Evolutionary conservation across 2,113 vertebrate species (phyloP).

Genomic region (Menidia beryllina): DNA sequence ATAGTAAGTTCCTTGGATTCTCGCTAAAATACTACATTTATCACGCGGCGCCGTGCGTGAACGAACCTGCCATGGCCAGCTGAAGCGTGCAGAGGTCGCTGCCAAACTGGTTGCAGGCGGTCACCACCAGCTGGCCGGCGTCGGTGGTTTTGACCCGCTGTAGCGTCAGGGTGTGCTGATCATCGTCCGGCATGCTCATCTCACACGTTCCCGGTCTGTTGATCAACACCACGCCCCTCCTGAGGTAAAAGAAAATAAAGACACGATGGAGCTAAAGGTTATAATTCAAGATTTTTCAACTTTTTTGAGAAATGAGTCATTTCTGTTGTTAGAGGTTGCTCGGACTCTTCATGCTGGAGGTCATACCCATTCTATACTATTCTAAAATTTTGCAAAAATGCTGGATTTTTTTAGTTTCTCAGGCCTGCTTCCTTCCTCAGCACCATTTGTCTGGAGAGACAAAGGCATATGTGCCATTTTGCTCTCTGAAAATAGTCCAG

Average conservation of each 20-base stretch:
- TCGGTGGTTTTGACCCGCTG: conserved; percentile 82
- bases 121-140: conserved; percentile 85
- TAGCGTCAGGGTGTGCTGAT: conserved; percentile 89
- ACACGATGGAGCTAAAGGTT: not conserved
- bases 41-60: not conserved
- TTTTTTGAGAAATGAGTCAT: no score
- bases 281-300: not conserved
- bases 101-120: conserved; percentile 90
- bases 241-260: conserved; percentile 42
- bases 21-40: conserved; percentile 31
- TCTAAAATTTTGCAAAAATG: no score
- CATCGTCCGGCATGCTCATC: conserved; percentile 89
- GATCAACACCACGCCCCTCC: conserved; percentile 82
- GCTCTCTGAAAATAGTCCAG: not conserved
- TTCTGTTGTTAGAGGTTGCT: no score
- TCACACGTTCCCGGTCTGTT: conserved; percentile 81
- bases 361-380: no score
- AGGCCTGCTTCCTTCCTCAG: not conserved
- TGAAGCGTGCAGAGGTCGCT: conserved; percentile 86
- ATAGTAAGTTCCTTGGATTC: conserved; percentile 31
- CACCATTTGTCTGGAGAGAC: no score
- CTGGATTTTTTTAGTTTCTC: no score
- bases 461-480: not conserved
- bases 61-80: conserved; percentile 89
- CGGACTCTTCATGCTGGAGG: no score